phyloP scores from a whole-genome alignment of 2,888 invertebrate genomes.

The Poecilobothrus nobilitatus region DNA sequence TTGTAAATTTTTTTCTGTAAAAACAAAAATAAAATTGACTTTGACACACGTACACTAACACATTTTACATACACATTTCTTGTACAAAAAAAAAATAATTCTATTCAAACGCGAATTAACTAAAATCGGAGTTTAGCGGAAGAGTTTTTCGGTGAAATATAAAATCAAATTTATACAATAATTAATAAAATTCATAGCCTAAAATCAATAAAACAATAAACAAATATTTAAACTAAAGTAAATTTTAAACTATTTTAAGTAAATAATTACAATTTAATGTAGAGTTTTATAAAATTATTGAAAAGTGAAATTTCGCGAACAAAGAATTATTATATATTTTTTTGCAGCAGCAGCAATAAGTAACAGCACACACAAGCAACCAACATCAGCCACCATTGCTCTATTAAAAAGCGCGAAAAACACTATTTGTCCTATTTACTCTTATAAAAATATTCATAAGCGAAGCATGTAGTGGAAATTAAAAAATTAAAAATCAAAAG shows the following conservation, averaged over 20 bases:
- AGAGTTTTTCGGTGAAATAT: not conserved
- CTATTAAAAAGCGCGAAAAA: not conserved
- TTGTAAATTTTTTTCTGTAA: too few species aligned
- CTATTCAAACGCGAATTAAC: not conserved
- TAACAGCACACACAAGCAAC: too few species aligned
- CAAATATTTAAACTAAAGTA: not conserved
- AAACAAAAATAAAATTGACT: too few species aligned
- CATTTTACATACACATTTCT: too few species aligned
- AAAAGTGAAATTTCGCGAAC: constrained; percentile 6
- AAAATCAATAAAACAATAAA: not conserved
- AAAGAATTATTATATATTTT: not conserved
- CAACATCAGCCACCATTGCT: not conserved
- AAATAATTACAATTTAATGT: too few species aligned
- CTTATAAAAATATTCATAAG: not conserved
- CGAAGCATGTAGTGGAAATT: not conserved
- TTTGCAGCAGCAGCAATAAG: constrained; percentile 3
- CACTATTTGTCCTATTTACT: constrained; percentile 3
- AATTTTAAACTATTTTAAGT: not conserved
- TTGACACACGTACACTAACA: too few species aligned
- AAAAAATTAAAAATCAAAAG: not conserved
- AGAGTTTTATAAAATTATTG: not conserved
- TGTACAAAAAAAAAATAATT: too few species aligned
- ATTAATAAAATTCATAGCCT: constrained; percentile 1
- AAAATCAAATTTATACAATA: not conserved
- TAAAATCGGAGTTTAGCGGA: constrained; percentile 2